These are phyloP conservation scores for Spondyliosoma cantharus DNA, from an alignment of 2,797 vertebrate species.

Conservation along the genomic window DNA sequence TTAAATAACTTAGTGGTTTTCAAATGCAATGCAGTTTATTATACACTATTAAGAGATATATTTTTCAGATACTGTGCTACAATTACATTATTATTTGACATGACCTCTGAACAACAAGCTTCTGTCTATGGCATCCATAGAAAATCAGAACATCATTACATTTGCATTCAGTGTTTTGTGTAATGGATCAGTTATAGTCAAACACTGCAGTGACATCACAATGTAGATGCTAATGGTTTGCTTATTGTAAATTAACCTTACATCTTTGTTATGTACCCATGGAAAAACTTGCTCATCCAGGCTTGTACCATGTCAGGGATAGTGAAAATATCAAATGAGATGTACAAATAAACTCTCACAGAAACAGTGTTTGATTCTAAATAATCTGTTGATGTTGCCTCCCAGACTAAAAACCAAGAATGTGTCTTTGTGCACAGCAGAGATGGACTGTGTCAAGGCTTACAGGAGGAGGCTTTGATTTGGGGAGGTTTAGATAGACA, in stretches of 20 bases:
- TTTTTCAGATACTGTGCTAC: not conserved
- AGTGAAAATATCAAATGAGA: not conserved
- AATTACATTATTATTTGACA: not conserved
- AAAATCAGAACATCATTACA: not conserved
- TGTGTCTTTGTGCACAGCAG: conserved; percentile 15
- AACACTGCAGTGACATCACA: not conserved
- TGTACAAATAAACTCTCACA: not conserved
- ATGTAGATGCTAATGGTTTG: not conserved
- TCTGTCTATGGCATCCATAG: too few species aligned
- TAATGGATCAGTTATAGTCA: not conserved
- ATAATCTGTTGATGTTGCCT: conserved; percentile 11
- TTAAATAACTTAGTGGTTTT: not conserved
- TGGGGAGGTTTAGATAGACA: conserved; percentile 57
- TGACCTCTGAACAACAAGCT: not conserved
- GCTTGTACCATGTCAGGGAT: not conserved
- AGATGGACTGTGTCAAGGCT: conserved; percentile 44
- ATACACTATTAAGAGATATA: not conserved
- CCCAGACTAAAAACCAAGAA: conserved; percentile 19
- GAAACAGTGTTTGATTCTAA: not conserved
- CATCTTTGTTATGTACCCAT: not conserved
- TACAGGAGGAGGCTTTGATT: conserved; percentile 59
- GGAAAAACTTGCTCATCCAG: not conserved
- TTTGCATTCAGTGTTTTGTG: not conserved
- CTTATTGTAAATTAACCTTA: not conserved
- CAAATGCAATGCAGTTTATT: not conserved